Evolutionary conservation across 2,797 vertebrate genomes (phyloP), one percentile per base, ranked within the genome.

Genomic region (Remorina albescens): DNA sequence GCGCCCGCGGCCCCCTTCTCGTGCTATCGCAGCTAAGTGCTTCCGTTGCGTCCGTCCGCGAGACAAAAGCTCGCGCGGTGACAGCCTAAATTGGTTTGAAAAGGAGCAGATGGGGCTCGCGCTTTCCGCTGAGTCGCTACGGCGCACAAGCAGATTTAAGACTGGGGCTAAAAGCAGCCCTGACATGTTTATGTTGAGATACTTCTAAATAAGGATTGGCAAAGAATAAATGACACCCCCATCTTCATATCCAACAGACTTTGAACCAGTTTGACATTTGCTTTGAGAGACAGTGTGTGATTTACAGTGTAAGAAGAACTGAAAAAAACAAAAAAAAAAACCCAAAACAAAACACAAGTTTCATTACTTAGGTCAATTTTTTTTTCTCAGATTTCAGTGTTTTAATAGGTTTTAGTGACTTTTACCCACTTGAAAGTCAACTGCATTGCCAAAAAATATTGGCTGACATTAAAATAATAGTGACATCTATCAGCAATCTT

Each of bases 21-120:
- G 55, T 78, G 72, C 72, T 78, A 42, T 23, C n/a, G 16, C 74
- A 62, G 67, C 71, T n/a, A 16, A 47, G 76, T 68, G 84, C 69
- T 94, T 94, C 93, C 92, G 92, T 89, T 88, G 90, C 94, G 91
- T 93, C 68, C 81, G 66, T 93, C 80, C 88, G 61, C 91, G 92
- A 96, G 94, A 97, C 96, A 97, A 96, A 96, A 95, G 95, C 96
- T 88, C 93, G 92, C 94, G 94, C 95, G 93, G 93, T 95, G 95
- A 93, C 95, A 94, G 5, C 92, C 93, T 95, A 97, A 98, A 98
- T 98, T 96, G 95, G 92, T 96, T 93, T 86, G 89, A 92, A 93
- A 89, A 92, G 94, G 89, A 96, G 95, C 97, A 98, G 97, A 96
- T 98, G 97, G 96, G 97, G 94, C 97, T 95, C 94, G 82, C 74